phyloP scores from a whole-genome alignment of 2,797 vertebrate species.

The Tragelaphus oryx region DNA sequence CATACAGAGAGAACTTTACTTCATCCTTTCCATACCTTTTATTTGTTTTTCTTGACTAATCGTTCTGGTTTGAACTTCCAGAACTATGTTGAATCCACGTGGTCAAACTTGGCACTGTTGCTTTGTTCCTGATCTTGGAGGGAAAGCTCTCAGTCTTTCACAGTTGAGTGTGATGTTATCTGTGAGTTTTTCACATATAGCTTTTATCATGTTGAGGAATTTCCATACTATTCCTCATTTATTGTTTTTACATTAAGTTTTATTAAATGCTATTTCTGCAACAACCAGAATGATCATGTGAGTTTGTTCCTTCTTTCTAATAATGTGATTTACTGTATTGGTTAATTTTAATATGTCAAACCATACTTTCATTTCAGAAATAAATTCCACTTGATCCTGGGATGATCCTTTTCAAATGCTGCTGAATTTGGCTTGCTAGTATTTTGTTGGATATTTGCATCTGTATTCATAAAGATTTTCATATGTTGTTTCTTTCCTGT shows the following conservation, averaged over 20 bases:
- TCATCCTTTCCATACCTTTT: background rate
- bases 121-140: background rate
- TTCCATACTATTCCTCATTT: background rate
- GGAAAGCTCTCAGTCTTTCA: background rate
- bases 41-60: background rate
- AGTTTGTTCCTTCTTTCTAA: background rate
- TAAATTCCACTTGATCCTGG: background rate
- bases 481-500: background rate
- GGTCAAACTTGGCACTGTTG: background rate
- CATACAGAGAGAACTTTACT: background rate
- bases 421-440: background rate
- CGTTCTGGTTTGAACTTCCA: background rate
- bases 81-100: background rate
- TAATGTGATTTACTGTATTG: background rate
- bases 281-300: background rate
- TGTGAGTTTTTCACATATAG: background rate
- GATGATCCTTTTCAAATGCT: background rate
- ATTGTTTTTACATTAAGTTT: background rate
- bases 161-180: background rate
- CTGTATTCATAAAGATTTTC: background rate
- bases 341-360: background rate
- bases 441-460: background rate
- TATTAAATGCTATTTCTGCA: background rate
- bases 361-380: background rate
- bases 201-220: background rate